Evolutionary conservation across 2,113 vertebrate species (phyloP), one percentile per base, ranked within the genome.

Genomic region (Sander vitreus): DNA sequence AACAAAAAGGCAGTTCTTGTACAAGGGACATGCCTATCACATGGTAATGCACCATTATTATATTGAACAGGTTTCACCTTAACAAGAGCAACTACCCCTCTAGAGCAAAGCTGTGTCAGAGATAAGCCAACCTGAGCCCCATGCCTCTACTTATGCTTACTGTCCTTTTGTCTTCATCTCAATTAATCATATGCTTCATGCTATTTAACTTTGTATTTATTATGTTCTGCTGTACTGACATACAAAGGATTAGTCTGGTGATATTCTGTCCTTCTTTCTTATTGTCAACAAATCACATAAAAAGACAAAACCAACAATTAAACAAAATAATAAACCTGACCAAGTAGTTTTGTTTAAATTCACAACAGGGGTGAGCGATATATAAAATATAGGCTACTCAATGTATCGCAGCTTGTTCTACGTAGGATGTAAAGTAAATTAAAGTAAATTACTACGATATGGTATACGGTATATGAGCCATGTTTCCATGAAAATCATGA

Each of bases 111-210:
- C 72, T 85, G 48, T 88, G 73, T 84, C 67, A 60, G 65, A 81
- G 68, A 84, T 81, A 54, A 89, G 84, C 73, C 81, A 47, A 88
- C 88, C 92, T 92, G 90, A 93, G 87, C 89, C 89, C 87, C 85
- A 70, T 85, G 86, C 73, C 85, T 88, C 79, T 84, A 89, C 81
- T 71, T 60, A 33, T 82, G 67, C 85, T 85, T 67, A 80, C 72
- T 91, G 73, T 84, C 84, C 80, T 88, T 72, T 48, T 68, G 63
- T 80, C 78, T 89, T 77, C 69, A 57, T 86, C 67, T 81, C 50
- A 72, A 58, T 77, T 55, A 83, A 80, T 30, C 69, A 30, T 36
- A n/a, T 72, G 68, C 71, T 78, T 80, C 85, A 71, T 85, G 15
- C 62, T 81, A 13, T 78, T 73, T 69, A 62, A 76, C 73, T 75